phyloP scores from a whole-genome alignment of 2,888 invertebrate genomes.

The Sarcophaga carnaria region DNA sequence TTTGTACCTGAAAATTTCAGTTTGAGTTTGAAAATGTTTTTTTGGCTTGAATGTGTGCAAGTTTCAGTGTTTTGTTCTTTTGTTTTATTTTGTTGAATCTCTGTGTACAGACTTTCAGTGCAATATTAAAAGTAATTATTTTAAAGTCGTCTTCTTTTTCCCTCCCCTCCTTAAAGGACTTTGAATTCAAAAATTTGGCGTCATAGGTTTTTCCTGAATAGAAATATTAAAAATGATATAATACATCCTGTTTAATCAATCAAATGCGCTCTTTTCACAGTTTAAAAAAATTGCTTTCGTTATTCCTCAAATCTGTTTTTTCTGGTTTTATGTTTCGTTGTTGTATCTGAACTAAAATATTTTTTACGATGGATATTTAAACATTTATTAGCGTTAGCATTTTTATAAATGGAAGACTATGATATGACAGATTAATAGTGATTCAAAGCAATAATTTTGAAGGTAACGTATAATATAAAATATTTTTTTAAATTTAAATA shows the following conservation, averaged over 20 bases:
- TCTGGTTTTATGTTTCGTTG: background rate
- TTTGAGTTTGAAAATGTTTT: constrained; percentile 35
- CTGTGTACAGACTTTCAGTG: constrained; percentile 64
- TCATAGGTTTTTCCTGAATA: constrained; percentile 52
- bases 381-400: background rate
- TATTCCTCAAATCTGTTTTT: constrained; percentile 54
- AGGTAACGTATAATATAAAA: too few species aligned
- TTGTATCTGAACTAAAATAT: background rate
- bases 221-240: constrained; percentile 41
- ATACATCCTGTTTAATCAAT: constrained; percentile 32
- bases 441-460: too few species aligned
- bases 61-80: constrained; percentile 54
- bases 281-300: constrained; percentile 3
- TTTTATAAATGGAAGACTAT: background rate
- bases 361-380: background rate
- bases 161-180: background rate
- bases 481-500: too few species aligned
- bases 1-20: background rate
- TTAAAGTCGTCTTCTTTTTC: constrained; percentile 33
- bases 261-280: constrained; percentile 60
- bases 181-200: constrained; percentile 35
- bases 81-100: constrained; percentile 15
- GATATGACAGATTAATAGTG: too few species aligned
- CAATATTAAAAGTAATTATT: constrained; percentile 67
- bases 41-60: constrained; percentile 68